Evolutionary conservation across 2,888 invertebrate genomes (phyloP).

Genomic region (Gasteruption jaculator): DNA sequence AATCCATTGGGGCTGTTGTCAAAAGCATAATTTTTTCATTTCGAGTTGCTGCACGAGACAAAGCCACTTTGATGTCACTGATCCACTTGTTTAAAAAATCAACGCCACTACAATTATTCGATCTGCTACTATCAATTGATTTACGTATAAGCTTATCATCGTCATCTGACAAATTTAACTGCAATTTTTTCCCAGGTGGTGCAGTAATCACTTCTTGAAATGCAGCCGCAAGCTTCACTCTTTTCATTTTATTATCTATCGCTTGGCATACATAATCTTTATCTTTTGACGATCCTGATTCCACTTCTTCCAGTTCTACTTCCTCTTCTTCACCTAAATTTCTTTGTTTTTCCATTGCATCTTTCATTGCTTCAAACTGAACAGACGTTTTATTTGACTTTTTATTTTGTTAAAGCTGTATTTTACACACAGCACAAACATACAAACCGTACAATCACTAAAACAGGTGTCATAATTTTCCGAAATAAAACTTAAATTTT

Average conservation of each 20-base stretch:
- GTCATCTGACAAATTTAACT: conserved; percentile 3
- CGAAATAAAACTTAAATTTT: conserved; percentile 1
- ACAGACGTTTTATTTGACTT: too few relatives aligned
- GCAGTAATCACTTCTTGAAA: conserved; percentile 10
- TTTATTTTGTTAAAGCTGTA: conserved; percentile 5
- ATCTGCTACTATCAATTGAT: neutral
- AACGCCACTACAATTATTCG: neutral
- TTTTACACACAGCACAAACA: conserved; percentile 11
- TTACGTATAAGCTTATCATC: too few relatives aligned
- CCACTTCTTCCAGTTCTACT: conserved; percentile 4
- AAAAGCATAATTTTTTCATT: conserved; percentile 7
- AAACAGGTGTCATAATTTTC: conserved; percentile 1
- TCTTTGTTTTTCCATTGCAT: too few relatives aligned
- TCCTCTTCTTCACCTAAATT: too few relatives aligned
- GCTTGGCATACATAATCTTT: conserved; percentile 10
- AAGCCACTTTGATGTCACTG: conserved; percentile 3
- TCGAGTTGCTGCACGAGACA: neutral
- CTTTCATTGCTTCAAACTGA: too few relatives aligned
- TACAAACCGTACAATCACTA: conserved; percentile 9
- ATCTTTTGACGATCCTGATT: conserved; percentile 10
- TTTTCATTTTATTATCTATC: conserved; percentile 9
- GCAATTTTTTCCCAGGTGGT: conserved; percentile 5
- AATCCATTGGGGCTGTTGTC: conserved; percentile 8
- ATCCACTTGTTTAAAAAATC: conserved; percentile 6
- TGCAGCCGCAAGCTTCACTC: conserved; percentile 9